Conservation (phyloP, 2,113 vertebrate species). For the Mus pahari region DNA sequence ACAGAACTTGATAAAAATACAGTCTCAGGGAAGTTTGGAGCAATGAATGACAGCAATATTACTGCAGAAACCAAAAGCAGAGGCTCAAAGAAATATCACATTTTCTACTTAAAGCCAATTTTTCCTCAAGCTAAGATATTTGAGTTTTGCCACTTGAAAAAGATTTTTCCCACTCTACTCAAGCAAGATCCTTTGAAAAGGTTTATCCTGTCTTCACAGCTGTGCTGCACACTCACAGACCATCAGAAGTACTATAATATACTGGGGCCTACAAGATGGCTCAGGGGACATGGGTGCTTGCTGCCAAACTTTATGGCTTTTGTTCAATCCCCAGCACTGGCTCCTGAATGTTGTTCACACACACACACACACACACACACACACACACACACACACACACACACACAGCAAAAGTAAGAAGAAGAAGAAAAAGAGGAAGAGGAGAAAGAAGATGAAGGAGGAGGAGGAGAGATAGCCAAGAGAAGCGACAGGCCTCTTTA, state of each 20-base stretch:
- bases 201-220: background rate
- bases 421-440: too few relatives aligned
- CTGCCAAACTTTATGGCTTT: background rate
- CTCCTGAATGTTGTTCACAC: background rate
- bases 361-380: background rate
- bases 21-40: conserved; percentile 47
- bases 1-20: conserved; percentile 18
- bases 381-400: background rate
- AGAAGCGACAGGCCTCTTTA: background rate
- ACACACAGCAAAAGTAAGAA: too few relatives aligned
- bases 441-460: too few relatives aligned
- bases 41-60: background rate
- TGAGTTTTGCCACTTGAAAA: conserved; percentile 56
- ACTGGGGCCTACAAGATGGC: background rate
- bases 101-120: conserved; percentile 61
- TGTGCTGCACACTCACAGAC: background rate
- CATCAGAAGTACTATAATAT: background rate
- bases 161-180: background rate
- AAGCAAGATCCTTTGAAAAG: conserved; percentile 3
- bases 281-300: background rate
- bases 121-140: conserved; percentile 32
- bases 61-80: conserved; percentile 38
- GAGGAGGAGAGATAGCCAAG: background rate
- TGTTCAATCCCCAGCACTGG: background rate
- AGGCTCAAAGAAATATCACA: conserved; percentile 24